Base-by-base conservation (phyloP, 2,797 vertebrate genomes). In the Yasuhikotakia modesta region DNA sequence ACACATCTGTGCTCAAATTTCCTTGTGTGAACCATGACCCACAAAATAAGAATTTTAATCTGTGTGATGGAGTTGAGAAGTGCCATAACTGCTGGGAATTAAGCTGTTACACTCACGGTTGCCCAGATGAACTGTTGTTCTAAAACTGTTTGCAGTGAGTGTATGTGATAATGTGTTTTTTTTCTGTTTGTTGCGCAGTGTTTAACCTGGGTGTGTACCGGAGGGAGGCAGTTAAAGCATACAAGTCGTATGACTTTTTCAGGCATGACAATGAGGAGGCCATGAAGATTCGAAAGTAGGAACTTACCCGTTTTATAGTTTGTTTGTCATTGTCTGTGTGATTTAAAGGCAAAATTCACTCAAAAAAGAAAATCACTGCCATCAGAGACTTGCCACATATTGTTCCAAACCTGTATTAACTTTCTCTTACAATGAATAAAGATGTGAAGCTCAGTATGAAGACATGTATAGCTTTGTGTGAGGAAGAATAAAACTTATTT, bases 141-240 rank as follows among this genome's bases (percentile, higher is more conserved):
- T 1, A 14, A 58, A 13, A 70, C 30, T 7, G 13, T 50, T 17
- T 4, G 10, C 58, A 19, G 11, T 61, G 10, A 53, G n/a, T 27
- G 27, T 35, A 55, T 21, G 2, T 27, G 2, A 32, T 50, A 2
- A 63, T 32, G 21, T 24, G 57, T 63, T 10, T 61, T 21, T 45
- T 84, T 13, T 43, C 39, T 87, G 64, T 86, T 86, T 19, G 5
- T 71, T 80, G 85, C 79, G 7, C 90, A 98, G 97, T 99, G 83
- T 99, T 99, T 88, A 99, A 99, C 88, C 88, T 99, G 86, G 97
- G 97, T 6, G 96, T 96, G n/a, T 99, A 99, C 79, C 95, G 97
- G 79, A 94, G 97, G 52, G 93, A 98, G 85, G 96, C 96, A 0
- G 97, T 99, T 76, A 94, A 93, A 85, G 91, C 97, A 1, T 99